A percentile compares a stretch with the other conserved stretches of the same genome.
Evolutionary conservation across 2,113 vertebrate species (phyloP).

Genomic region (Dolichallabes microphthalmus): DNA sequence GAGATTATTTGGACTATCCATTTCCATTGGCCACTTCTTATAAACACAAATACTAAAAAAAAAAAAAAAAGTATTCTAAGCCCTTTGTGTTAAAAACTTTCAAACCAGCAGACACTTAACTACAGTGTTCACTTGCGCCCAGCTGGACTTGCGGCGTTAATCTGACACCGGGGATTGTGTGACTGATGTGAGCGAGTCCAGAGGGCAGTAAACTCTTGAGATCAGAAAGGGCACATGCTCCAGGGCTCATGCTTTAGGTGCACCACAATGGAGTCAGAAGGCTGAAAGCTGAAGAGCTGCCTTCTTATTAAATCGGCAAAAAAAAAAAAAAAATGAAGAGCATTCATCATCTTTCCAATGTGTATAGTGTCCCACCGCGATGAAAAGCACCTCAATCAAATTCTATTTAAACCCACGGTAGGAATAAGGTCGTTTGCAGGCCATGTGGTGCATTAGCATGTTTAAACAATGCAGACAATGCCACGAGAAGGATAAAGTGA

Average conservation of each 20-base stretch:
- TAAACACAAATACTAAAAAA: background rate
- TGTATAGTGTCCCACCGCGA: constrained; percentile 19
- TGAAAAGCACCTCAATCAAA: constrained; percentile 39
- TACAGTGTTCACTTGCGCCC: background rate
- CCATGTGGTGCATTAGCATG: constrained; percentile 48
- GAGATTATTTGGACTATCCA: background rate
- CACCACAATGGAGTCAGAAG: constrained; percentile 36
- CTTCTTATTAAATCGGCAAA: constrained; percentile 37
- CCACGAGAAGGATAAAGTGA: constrained; percentile 40
- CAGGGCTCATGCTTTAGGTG: constrained; percentile 31
- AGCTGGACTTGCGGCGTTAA: constrained; percentile 7
- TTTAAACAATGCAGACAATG: constrained; percentile 48
- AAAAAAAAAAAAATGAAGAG: background rate
- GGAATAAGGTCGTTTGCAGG: constrained; percentile 51
- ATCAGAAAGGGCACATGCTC: constrained; percentile 37
- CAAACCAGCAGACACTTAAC: background rate
- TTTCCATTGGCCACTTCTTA: background rate
- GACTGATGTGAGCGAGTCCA: constrained; percentile 9
- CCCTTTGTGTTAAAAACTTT: background rate
- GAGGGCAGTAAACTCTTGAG: constrained; percentile 4
- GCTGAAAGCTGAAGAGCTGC: constrained; percentile 33
- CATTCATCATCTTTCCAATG: constrained; percentile 48
- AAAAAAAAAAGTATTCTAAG: background rate
- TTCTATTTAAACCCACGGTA: constrained; percentile 38
- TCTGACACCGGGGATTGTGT: constrained; percentile 25